Evolutionary conservation across 1,140 invertebrate genomes (phyloP), one percentile per base, ranked within the genome.

Genomic region (Drosophila bocqueti): DNA sequence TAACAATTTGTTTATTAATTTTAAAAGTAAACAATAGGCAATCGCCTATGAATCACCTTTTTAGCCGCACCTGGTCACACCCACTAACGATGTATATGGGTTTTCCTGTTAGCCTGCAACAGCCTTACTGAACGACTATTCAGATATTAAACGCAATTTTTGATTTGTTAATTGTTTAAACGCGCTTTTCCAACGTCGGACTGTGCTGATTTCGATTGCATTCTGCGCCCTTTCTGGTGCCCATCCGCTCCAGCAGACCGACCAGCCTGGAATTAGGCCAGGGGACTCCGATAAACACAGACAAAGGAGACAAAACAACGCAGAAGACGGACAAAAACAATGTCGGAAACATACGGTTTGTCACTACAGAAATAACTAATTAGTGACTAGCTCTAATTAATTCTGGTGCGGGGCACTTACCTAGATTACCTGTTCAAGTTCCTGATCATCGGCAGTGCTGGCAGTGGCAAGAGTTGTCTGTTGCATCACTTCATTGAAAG

Each of bases 401-500:
- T 67, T 61, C 18, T 31, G 26, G 31, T 76, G 38, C 50, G 15
- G 42, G 21, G 24, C 42, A 21, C 54, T 42, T 40, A 49, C 9
- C 49, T 93, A 96, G 96, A 97, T 95, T 97, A 96, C 92, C 93
- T 97, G 55, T 97, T 97, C 93, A 97, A 97, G 94, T 97, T 97
- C 93, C 93, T 97, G 54, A 96, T 97, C 16, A 97, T 97, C 93
- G 96, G 96, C 55, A 97, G 96, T 94, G 95, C 96, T 89, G 97
- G 97, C 61, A 96, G 97, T 75, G 97, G 97, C 54, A 98, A 98
- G 93, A 98, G 97, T 57, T 98, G 97, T 93, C 94, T 98, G 18
- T 94, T 98, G 36, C 96, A 98, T 86, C 97, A 98, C 93, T 98
- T 98, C 91, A 98, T 97, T 89, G 97, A 98, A 93, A 97, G 96